Evolutionary conservation across 2,113 vertebrate species (phyloP).

Genomic region (Thamnaconus septentrionalis): DNA sequence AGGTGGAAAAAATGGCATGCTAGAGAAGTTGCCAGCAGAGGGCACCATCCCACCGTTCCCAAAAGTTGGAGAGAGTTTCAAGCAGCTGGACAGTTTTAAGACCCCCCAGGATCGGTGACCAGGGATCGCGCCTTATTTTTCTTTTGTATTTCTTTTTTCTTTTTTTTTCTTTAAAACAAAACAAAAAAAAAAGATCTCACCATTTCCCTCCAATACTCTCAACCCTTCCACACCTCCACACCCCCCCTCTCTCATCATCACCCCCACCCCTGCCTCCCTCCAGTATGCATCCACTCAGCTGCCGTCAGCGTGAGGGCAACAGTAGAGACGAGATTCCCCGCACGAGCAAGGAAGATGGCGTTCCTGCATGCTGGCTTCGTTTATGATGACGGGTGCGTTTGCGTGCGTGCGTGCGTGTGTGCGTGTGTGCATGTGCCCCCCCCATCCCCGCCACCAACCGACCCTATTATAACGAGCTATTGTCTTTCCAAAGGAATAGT

Average conservation of each 20-base stretch:
- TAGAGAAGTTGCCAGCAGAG: slow-evolving; percentile 53
- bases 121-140: slow-evolving; percentile 42
- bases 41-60: slow-evolving; percentile 33
- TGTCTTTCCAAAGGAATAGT: slow-evolving; percentile 73
- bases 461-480: slow-evolving; percentile 52
- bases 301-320: slow-evolving; percentile 44
- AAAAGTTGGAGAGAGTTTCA: neutral
- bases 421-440: slow-evolving; percentile 26
- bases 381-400: slow-evolving; percentile 26
- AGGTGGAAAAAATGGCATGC: neutral
- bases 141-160: too few species aligned
- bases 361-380: slow-evolving; percentile 62
- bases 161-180: neutral
- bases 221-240: slow-evolving; percentile 3
- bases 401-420: neutral
- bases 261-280: slow-evolving; percentile 28
- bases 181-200: slow-evolving; percentile 32
- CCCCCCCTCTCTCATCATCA: slow-evolving; percentile 34
- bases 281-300: slow-evolving; percentile 45
- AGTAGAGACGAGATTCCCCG: slow-evolving; percentile 40
- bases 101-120: slow-evolving; percentile 45
- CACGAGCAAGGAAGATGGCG: slow-evolving; percentile 36
- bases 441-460: slow-evolving; percentile 29
- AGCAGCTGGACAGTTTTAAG: slow-evolving; percentile 16
- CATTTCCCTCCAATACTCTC: neutral